Evolutionary conservation across 1,140 invertebrate genomes (phyloP), one percentile per base, ranked within the genome.

Genomic region (Lordiphosa stackelbergi): DNA sequence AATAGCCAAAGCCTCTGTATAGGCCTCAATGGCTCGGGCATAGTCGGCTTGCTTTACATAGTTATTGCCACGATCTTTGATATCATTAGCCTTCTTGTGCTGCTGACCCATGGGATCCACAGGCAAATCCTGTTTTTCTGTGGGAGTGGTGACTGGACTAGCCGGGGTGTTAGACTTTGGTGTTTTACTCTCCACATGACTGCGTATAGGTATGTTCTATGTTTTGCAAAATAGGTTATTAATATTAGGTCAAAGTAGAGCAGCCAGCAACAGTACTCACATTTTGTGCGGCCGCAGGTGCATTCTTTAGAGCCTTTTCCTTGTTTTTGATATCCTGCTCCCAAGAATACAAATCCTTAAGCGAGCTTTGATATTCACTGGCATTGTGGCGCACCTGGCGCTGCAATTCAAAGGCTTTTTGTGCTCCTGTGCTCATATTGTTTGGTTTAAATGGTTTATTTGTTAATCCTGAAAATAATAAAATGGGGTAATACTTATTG

Each of bases 261-360:
- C 11, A 6, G 8, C 5, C 11, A 53, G 34, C 10, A 37, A 47
- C 24, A 8, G 45, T 47, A 59, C 73, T 71, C 10, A 78, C 84
- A 52, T 48, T 70, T 19, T 66, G 48, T 3, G 65, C 16, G 22
- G 51, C 38, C 19, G 60, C 43, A 34, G 68, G 64, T 11, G 71
- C 57, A 10, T 69, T 66, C 37, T 77, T 55, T 4, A 87, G 31
- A 42, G 85, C 90, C 54, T 90, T 86, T 63, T 97, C 95, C 89
- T 95, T 95, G 60, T 89, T 89, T 89, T 95, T 95, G 88, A 96
- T 95, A 70, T 96, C 92, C 49, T 90, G 89, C 85, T 96, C 94
- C 96, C 95, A 97, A 75, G 90, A 91, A 81, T 93, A 91, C 73
- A 97, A 88, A 79, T 96, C 95, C 56, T 91, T 90, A 59, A 94